Base-by-base conservation (phyloP, 1,140 invertebrate species). In the Polypedilum vanderplanki region DNA sequence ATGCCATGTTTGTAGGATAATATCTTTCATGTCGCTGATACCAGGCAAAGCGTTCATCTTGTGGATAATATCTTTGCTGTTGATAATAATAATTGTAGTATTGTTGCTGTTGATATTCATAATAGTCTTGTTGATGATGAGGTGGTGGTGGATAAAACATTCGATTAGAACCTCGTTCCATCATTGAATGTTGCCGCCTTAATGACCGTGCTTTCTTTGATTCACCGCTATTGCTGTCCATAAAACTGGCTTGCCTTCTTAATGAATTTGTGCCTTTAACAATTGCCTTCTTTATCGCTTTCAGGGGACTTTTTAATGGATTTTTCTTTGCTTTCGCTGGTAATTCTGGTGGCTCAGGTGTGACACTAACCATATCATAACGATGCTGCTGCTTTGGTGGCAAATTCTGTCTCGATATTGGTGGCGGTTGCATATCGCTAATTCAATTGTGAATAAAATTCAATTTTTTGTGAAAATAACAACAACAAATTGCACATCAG, bases 231-330 rank as follows among this genome's bases (percentile, higher is more conserved):
- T 20, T 22, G 80, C 79, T 33, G 73, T 82, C 81, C 40, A 81
- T 79, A 80, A 82, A 81, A 46, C 81, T 83, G 24, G 81, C 80
- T 80, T 83, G 82, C 3, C 81, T 77, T 1, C 81, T 76, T 74
- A 83, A 57, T 0, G 81, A 80, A 7, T 80, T 76, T 9, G 80
- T 83, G 7, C 79, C 75, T 76, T 83, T 83, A 1, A 82, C 78
- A 18, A 83, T 75, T 0, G 80, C 81, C 70, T 81, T 82, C 75
- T 83, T 83, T 0, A 83, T 76, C 0, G 81, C 81, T 0, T 78
- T 78, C 73, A 83, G 75, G 4, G 81, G 81, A 67, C 79, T 80
- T 74, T 83, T 83, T 0, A 81, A 76, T 9, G 80, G 82, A 75
- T 82, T 82, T 78, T 82, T 82, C 67, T 82, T 82, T 70, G 78